Evolutionary conservation across 2,113 vertebrate species (phyloP).

Genomic region (Tichodroma muraria): DNA sequence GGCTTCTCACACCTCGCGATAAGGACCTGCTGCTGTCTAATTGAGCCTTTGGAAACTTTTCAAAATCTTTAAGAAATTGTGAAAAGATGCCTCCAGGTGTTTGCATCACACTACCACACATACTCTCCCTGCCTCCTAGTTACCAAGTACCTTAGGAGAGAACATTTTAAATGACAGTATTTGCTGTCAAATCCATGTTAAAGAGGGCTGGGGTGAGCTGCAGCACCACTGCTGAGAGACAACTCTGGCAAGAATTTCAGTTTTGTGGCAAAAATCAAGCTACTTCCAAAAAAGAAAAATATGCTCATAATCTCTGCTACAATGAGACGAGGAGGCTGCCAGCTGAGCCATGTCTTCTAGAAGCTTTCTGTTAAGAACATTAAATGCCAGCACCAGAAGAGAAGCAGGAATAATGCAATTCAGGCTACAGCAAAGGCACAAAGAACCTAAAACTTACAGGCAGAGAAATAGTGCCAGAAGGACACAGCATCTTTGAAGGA

Average conservation of each 20-base stretch:
- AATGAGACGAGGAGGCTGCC: background rate
- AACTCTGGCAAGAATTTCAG: background rate
- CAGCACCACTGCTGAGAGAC: background rate
- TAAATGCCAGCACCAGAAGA: background rate
- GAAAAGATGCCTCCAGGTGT: background rate
- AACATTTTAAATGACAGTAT: background rate
- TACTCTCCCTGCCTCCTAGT: background rate
- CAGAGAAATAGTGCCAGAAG: background rate
- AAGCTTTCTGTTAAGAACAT: background rate
- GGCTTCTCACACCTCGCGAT: background rate
- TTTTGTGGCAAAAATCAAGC: background rate
- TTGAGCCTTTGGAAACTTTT: background rate
- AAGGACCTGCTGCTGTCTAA: background rate
- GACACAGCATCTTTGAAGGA: background rate
- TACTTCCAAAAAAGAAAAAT: background rate
- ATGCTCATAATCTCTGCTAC: background rate
- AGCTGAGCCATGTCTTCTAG: background rate
- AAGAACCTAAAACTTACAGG: background rate
- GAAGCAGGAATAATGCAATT: background rate
- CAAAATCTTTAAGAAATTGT: background rate
- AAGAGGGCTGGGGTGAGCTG: background rate
- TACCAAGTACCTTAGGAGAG: background rate
- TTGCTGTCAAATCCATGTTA: accelerated
- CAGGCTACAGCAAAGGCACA: background rate
- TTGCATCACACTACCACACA: background rate